Conservation (phyloP, 2,113 vertebrate genomes). For the Monarcha castaneiventris region DNA sequence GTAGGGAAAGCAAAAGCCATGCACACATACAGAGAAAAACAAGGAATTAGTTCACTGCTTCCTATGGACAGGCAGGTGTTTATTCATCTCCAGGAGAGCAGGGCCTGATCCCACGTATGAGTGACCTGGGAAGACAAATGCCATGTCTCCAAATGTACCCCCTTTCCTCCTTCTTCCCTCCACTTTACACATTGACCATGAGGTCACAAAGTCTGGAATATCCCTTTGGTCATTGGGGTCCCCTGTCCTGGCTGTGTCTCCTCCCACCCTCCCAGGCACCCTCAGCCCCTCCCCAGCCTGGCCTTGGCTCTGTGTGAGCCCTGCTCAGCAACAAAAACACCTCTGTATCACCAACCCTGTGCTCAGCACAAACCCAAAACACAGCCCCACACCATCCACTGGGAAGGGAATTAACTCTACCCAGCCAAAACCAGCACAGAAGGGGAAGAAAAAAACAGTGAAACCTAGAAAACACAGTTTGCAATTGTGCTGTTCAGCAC, state of each 20-base stretch:
- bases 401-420: not conserved
- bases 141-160: accelerated
- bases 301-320: no score
- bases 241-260: not conserved
- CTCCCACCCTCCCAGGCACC: not conserved
- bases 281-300: not conserved
- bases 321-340: not conserved
- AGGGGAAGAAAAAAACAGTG: accelerated
- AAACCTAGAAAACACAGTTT: not conserved
- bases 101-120: accelerated
- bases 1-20: not conserved
- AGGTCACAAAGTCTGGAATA: not conserved
- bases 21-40: not conserved
- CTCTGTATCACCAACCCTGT: not conserved
- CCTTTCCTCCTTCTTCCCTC: not conserved
- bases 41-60: not conserved
- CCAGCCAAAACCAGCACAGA: not conserved
- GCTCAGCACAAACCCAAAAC: not conserved
- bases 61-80: not conserved
- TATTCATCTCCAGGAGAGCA: not conserved
- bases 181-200: not conserved
- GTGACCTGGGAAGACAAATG: not conserved
- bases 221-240: not conserved
- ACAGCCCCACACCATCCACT: not conserved
- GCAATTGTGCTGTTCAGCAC: not conserved